Evolutionary conservation across 2,888 invertebrate species (phyloP).

Genomic region (Nemoura dubitans): DNA sequence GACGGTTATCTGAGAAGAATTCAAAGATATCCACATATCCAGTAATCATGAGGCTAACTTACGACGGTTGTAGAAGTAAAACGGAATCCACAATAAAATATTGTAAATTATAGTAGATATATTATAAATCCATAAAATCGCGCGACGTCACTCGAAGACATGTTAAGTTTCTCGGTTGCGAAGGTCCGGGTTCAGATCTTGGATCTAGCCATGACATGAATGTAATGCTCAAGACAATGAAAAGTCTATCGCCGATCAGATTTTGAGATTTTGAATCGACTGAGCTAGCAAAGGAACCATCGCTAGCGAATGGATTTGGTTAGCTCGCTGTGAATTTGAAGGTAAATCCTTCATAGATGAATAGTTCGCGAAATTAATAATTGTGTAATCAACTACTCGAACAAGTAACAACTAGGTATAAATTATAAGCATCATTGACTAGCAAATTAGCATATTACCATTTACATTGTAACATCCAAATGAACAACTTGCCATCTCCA

Average conservation of each 20-base stretch:
- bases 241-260: not conserved
- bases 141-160: not conserved
- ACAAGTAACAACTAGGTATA: not conserved
- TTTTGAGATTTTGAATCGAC: not conserved
- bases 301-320: not conserved
- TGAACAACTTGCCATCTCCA: not conserved
- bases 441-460: not conserved
- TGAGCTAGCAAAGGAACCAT: not conserved
- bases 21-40: not conserved
- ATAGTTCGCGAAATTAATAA: not conserved
- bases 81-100: not conserved
- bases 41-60: not conserved
- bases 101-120: not conserved
- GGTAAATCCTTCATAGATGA: not conserved
- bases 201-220: not conserved
- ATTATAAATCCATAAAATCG: not conserved
- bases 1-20: not conserved
- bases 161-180: slow-evolving; percentile 4
- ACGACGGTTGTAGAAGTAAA: not conserved
- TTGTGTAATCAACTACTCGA: not conserved
- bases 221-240: not conserved
- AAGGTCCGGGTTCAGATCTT: not conserved
- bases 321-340: not conserved
- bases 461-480: not conserved
- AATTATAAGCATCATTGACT: not conserved